Conservation (phyloP, 2,888 invertebrate genomes). For the Glaucopsyche alexis region DNA sequence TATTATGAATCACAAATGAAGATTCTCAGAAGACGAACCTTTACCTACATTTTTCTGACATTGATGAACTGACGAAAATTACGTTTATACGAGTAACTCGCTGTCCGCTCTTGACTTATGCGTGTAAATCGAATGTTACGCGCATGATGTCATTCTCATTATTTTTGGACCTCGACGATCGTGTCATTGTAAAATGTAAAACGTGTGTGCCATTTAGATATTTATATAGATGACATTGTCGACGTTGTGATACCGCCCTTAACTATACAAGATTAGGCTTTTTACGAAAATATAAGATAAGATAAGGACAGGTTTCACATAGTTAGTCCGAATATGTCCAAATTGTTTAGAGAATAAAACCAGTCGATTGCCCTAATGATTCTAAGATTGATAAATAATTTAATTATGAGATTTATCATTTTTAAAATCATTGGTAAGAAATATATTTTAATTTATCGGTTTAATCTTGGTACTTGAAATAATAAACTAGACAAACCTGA, state of each 20-base stretch:
- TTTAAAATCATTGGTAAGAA: neutral
- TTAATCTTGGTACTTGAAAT: neutral
- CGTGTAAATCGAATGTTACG: conserved; percentile 41
- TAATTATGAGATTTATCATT: neutral
- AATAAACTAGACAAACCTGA: neutral
- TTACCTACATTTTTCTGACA: neutral
- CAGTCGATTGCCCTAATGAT: neutral
- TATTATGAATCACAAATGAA: neutral
- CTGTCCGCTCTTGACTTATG: conserved; percentile 39
- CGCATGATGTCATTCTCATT: conserved; percentile 67
- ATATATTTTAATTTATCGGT: neutral
- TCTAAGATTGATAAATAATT: neutral
- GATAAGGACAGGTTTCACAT: neutral
- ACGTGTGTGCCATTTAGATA: conserved; percentile 22
- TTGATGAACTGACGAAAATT: conserved; percentile 15
- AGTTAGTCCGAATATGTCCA: neutral
- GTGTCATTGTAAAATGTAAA: conserved; percentile 36
- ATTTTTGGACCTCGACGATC: conserved; percentile 56
- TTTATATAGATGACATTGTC: conserved; percentile 22
- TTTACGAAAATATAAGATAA: neutral
- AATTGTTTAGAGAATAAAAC: neutral
- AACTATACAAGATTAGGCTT: neutral
- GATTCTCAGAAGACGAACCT: conserved; percentile 12
- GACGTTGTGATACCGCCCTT: neutral
- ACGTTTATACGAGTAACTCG: conserved; percentile 28